Base-by-base conservation (phyloP, 2,888 invertebrate species). In the Diloba caeruleocephala region DNA sequence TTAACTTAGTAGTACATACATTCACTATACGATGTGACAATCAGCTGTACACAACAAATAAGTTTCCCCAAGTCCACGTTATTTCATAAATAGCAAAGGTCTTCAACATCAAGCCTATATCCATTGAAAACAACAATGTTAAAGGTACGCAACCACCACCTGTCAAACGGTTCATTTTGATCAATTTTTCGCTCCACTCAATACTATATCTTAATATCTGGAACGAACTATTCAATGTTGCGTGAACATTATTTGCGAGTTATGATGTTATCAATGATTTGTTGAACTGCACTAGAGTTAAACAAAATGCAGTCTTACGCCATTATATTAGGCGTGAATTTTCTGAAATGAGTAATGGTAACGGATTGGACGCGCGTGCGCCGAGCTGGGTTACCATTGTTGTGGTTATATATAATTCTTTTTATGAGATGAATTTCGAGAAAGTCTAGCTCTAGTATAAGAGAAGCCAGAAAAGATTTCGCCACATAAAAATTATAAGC, bases 121-220 rank as follows among this genome's bases (percentile, higher is more conserved):
- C 58, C 49, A 51, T 66, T 49, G 48, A 62, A 65, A 54, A 62
- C 59, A 65, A 70, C 57, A 69, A 63, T 54, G 53, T 69, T 59
- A 44, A n/a, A n/a, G n/a, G n/a, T 21, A 39, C 41, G 38, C 44
- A 55, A 54, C 45, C 60, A 45, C 56, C 68, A 71, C 71, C 69
- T 67, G 71, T 59, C 69, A 70, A 71, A 71, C 56, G 63, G 71
- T 71, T 50, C 4, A 62, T 71, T 56, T 36, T 38, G 17, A 63
- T 56, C 44, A 41, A 65, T 53, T 61, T 65, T 23, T 45, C 13
- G 26, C 32, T 41, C 44, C 41, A 70, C 38, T 12, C 34, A 39
- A 65, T 54, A 52, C 42, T 49, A 49, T 37, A 34, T 54, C 17
- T 32, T 55, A 65, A 37, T 17, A 12, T 25, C 25, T 50, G 29